Evolutionary conservation across 2,888 invertebrate genomes (phyloP), one percentile per base, ranked within the genome.

Genomic region (Taphrorychus bicolor): DNA sequence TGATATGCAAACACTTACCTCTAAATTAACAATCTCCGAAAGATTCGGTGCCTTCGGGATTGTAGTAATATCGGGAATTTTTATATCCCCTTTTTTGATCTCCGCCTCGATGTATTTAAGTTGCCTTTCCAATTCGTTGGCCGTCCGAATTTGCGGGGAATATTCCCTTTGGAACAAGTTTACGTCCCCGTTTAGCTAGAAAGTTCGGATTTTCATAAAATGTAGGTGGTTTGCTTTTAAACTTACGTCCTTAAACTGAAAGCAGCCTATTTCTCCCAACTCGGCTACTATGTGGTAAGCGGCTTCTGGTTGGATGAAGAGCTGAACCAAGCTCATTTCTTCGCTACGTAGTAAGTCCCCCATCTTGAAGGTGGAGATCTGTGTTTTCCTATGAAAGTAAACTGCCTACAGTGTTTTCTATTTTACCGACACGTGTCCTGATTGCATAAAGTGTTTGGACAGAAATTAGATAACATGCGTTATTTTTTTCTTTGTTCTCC

Each of bases 181-280:
- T 40, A 94, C 91, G 74, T 92, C 90, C 54, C 88, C 87, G 80
- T 95, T 95, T 74, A 95, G 82, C 95, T 95, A 84, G 18, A 74
- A 83, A 32, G 42, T 5, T 32, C 32, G 2, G 11, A 32, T 32
- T 32, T 32, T 32, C n/a, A n/a, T n/a, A n/a, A n/a, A n/a, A n/a
- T n/a, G n/a, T n/a, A n/a, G n/a, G n/a, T n/a, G n/a, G n/a, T n/a
- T n/a, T n/a, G n/a, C n/a, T n/a, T n/a, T n/a, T n/a, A n/a, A n/a
- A 89, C 92, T 91, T 85, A 97, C 95, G 85, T 97, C 97, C 84
- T 95, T 89, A 82, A 98, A 98, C 85, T 97, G 97, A 53, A 96
- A 95, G 65, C 93, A 89, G 72, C 96, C 97, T 23, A 92, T 89
- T 84, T 97, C 97, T 59, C 97, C 97, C 69, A 98, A 86, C 84